phyloP scores from a whole-genome alignment of 2,113 vertebrate species.

The Heptranchias perlo region DNA sequence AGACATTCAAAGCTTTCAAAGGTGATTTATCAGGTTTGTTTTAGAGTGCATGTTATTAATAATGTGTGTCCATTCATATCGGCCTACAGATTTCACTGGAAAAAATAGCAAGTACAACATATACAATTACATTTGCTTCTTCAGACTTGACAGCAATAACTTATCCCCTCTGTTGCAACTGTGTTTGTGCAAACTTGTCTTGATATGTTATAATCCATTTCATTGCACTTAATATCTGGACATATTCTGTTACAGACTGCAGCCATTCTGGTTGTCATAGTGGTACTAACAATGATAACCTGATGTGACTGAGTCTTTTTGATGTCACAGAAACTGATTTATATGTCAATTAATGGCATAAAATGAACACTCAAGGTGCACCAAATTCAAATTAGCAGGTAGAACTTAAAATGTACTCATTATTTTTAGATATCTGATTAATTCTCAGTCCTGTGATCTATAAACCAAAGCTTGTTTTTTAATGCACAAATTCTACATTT shows the following conservation, averaged over 20 bases:
- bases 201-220: constrained; percentile 35
- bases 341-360: constrained; percentile 3
- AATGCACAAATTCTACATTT: background rate
- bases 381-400: background rate
- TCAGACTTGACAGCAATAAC: constrained; percentile 36
- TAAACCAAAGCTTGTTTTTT: background rate
- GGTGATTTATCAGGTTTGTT: constrained; percentile 34
- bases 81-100: background rate
- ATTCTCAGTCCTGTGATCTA: background rate
- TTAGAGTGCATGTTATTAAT: constrained; percentile 36
- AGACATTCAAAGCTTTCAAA: constrained; percentile 27
- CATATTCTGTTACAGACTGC: constrained; percentile 16
- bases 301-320: background rate
- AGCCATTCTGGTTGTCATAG: constrained; percentile 20
- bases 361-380: constrained; percentile 3
- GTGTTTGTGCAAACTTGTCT: background rate
- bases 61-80: constrained; percentile 21
- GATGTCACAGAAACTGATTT: constrained; percentile 24
- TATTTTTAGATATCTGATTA: background rate
- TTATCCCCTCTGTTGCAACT: constrained; percentile 27
- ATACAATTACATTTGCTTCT: constrained; percentile 31
- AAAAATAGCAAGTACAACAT: constrained; percentile 28
- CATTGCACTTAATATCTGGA: constrained; percentile 31
- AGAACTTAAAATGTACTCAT: background rate
- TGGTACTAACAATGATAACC: constrained; percentile 5